Evolutionary conservation across 2,113 vertebrate genomes (phyloP).

Genomic region (Calidris pygmaea): DNA sequence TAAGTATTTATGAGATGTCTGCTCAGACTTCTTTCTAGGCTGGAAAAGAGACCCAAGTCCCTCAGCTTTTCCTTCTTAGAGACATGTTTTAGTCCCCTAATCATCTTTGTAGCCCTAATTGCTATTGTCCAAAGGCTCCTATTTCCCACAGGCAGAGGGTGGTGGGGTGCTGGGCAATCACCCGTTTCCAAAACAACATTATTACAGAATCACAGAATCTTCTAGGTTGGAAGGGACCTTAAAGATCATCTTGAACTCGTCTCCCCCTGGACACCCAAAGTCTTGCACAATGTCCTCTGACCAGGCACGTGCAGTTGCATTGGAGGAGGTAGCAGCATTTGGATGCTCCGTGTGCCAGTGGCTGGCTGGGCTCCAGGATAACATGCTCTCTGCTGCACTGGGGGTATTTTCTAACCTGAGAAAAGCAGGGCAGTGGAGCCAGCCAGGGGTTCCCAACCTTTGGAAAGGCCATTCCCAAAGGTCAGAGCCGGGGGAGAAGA

Average conservation of each 20-base stretch:
- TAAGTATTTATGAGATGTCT: too few species aligned
- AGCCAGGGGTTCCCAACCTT: neutral
- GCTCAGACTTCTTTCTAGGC: too few species aligned
- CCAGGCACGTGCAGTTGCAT: rapidly evolving
- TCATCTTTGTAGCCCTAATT: too few species aligned
- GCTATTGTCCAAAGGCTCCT: neutral
- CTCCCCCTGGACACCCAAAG: neutral
- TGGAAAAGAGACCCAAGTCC: too few species aligned
- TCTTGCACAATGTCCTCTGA: neutral
- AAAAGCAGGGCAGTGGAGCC: neutral
- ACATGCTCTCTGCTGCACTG: rapidly evolving
- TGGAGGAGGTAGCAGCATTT: rapidly evolving
- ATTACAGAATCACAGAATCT: too few species aligned
- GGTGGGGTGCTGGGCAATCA: neutral
- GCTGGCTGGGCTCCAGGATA: neutral
- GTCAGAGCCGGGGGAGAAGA: neutral
- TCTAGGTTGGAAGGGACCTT: too few species aligned
- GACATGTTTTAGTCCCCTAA: too few species aligned
- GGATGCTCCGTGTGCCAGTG: neutral
- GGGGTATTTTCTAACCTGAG: neutral
- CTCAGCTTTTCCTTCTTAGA: too few species aligned
- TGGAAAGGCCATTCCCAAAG: neutral
- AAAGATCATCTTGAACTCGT: too few species aligned
- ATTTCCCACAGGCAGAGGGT: neutral
- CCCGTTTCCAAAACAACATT: neutral